Evolutionary conservation across 2,888 invertebrate genomes (phyloP).

Genomic region (Tetrapedia diversipes): DNA sequence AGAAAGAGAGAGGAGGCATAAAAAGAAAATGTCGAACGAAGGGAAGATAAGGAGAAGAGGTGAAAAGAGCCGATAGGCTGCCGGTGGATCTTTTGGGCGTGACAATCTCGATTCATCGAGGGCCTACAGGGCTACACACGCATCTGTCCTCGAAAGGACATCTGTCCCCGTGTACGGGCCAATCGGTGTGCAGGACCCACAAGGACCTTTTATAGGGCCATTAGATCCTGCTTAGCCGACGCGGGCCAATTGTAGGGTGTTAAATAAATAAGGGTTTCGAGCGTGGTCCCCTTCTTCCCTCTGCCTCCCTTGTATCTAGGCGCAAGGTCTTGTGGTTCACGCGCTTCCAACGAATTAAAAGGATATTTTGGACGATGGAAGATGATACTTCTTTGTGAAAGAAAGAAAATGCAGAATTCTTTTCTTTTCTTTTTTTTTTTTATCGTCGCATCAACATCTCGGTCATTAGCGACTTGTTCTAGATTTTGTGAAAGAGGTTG

Average conservation of each 20-base stretch:
- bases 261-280: conserved; percentile 81
- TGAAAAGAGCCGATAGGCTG: conserved; percentile 56
- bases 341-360: conserved; percentile 12
- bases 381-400: no score
- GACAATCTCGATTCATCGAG: conserved; percentile 80
- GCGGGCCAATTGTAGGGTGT: conserved; percentile 81
- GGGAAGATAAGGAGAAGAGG: conserved; percentile 49
- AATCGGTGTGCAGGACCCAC: conserved; percentile 72
- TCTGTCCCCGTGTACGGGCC: conserved; percentile 77
- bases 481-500: no score
- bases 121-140: conserved; percentile 65
- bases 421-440: no score
- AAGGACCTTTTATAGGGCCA: conserved; percentile 81
- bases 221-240: conserved; percentile 82
- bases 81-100: conserved; percentile 77
- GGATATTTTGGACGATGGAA: conserved; percentile 1
- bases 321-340: conserved; percentile 20
- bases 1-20: neutral
- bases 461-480: no score
- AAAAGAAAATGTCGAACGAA: neutral
- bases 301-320: conserved; percentile 36
- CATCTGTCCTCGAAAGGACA: conserved; percentile 79
- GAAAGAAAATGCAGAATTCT: no score
- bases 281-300: conserved; percentile 32
- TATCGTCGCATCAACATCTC: no score